phyloP scores from a whole-genome alignment of 2,888 invertebrate species.

The Pyrocoelia pectoralis region DNA sequence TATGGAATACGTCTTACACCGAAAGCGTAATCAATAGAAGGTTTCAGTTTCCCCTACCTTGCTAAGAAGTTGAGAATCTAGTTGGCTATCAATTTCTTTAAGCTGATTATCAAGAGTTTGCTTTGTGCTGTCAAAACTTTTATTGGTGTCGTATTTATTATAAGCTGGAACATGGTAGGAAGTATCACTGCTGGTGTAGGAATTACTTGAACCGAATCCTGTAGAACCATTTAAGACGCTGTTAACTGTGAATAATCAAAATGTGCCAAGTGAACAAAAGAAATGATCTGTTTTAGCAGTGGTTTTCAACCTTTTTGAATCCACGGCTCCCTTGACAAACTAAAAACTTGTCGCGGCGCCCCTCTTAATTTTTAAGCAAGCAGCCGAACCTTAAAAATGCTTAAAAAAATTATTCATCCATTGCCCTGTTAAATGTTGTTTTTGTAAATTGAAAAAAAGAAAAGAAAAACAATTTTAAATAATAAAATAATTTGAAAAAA shows the following conservation, averaged over 20 bases:
- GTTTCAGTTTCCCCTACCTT: constrained; percentile 62
- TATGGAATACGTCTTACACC: constrained; percentile 37
- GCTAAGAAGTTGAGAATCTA: constrained; percentile 74
- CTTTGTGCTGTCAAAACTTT: constrained; percentile 76
- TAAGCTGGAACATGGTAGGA: constrained; percentile 62
- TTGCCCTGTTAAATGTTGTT: no score
- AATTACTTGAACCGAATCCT: constrained; percentile 65
- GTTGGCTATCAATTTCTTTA: constrained; percentile 82
- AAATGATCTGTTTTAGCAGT: no score
- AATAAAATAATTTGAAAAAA: no score
- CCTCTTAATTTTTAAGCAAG: no score
- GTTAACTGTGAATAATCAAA: constrained; percentile 59
- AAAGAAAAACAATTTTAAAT: no score
- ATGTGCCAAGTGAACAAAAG: no score
- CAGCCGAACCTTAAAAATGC: no score
- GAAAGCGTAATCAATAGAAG: constrained; percentile 56
- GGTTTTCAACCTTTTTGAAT: no score
- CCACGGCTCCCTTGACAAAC: no score
- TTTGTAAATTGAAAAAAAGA: no score
- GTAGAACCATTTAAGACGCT: constrained; percentile 67
- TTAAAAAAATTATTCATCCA: no score
- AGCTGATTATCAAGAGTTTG: constrained; percentile 81
- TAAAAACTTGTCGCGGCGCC: no score
- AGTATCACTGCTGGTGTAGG: constrained; percentile 65
- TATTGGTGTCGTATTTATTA: constrained; percentile 62